Percentiles rank a stretch among this genome's conserved stretches.
These are phyloP conservation scores for Drosophila anomalata DNA, from an alignment of 2,888 invertebrate genomes.

Conservation along the genomic window DNA sequence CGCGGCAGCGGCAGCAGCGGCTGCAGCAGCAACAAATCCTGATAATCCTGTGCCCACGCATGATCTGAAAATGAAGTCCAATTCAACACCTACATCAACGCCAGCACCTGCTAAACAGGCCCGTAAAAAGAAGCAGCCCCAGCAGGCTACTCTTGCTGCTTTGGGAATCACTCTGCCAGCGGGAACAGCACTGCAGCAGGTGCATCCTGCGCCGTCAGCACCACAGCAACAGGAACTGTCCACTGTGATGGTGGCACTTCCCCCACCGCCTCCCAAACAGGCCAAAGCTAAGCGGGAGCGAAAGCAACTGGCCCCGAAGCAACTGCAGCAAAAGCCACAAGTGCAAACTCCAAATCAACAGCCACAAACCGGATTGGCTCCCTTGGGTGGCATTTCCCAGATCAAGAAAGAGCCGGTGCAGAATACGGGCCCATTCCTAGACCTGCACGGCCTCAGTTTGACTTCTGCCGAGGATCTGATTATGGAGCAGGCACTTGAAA, in stretches of 20 bases:
- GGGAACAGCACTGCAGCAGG: conserved; percentile 64
- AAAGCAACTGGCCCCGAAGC: conserved; percentile 78
- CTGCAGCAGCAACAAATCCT: conserved; percentile 36
- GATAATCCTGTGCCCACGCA: conserved; percentile 10
- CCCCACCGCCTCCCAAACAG: conserved; percentile 54
- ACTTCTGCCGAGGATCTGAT: conserved; percentile 83
- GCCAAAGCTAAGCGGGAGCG: conserved; percentile 77
- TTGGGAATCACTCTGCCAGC: conserved; percentile 68
- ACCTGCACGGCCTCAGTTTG: conserved; percentile 81
- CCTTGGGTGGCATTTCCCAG: conserved; percentile 42
- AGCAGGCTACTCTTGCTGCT: conserved; percentile 68
- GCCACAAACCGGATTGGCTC: conserved; percentile 2
- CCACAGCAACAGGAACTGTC: conserved; percentile 42
- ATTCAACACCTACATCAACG: conserved; percentile 29
- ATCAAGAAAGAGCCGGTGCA: conserved; percentile 66
- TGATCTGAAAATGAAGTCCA: conserved; percentile 27
- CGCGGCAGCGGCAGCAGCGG: conserved; percentile 62
- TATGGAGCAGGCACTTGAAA: conserved; percentile 83
- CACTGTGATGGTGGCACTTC: conserved; percentile 32
- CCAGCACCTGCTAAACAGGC: conserved; percentile 55
- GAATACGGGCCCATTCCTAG: conserved; percentile 68
- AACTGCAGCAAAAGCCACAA: conserved; percentile 73
- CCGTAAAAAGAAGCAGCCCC: conserved; percentile 70
- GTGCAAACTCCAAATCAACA: conserved; percentile 53
- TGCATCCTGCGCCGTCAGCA: conserved; percentile 41